Evolutionary conservation across 2,797 vertebrate species (phyloP).

Genomic region (Toxotes lorentzi): DNA sequence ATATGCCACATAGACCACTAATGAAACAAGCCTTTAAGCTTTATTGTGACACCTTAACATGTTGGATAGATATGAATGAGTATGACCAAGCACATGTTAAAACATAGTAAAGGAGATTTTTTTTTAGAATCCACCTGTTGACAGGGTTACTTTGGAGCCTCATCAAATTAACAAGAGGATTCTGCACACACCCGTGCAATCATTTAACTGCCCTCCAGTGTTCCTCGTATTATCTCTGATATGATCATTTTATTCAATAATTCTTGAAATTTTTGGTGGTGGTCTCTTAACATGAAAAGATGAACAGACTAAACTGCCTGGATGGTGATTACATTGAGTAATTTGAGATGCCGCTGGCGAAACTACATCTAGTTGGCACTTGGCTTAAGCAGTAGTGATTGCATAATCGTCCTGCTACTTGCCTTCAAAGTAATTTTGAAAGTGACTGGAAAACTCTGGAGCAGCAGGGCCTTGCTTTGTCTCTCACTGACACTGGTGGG

Average conservation of each 20-base stretch:
- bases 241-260: not conserved
- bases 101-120: not conserved
- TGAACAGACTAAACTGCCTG: not conserved
- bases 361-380: not conserved
- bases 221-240: not conserved
- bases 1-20: not conserved
- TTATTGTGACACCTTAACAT: not conserved
- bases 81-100: not conserved
- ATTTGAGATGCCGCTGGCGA: slow-evolving; percentile 4
- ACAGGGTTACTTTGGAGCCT: not conserved
- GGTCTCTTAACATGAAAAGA: not conserved
- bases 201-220: not conserved
- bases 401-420: not conserved
- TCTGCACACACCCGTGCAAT: not conserved
- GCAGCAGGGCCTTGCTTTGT: not conserved
- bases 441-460: not conserved
- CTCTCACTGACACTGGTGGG: not conserved
- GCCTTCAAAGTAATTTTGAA: not conserved
- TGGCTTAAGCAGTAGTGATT: slow-evolving; percentile 17
- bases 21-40: not conserved
- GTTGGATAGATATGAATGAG: not conserved
- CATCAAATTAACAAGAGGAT: not conserved
- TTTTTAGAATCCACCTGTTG: not conserved
- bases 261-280: not conserved
- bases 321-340: not conserved